Evolutionary conservation across 2,113 vertebrate genomes (phyloP), one percentile per base, ranked within the genome.

Genomic region (Ammodytes marinus): DNA sequence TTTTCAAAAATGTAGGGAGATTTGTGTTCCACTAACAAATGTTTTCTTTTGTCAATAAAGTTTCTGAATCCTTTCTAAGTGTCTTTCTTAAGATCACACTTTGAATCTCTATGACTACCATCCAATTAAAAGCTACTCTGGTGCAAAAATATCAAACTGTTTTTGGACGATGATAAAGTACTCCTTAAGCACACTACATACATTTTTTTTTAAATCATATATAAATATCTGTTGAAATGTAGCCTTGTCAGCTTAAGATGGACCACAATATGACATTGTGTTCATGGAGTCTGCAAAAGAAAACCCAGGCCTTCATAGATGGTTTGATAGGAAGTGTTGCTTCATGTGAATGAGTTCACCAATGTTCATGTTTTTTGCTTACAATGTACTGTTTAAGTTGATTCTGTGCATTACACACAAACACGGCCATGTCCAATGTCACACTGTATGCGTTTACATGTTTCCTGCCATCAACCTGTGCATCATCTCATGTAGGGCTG

Each of bases 401-500:
- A 27, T 27, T 27, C 27, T 27, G 27, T 27, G 27, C 27, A 27
- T 49, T 37, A 53, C 17, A 50, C 43, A 39, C 58, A 6, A 3
- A 57, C 17, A 43, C 1, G 2, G 6, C 17, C 43, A 59, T 35
- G 4, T 57, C 9, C 43, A 37, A 15, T 46, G 45, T 39, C 3
- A 1, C 39, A 27, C 14, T 46, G 52, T 60, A 14, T 52, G 35
- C 35, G 4, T 35, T 1, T 2, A 3, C 19, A 1, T 27, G 1
- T 68, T 39, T 69, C 68, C 67, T 86, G 59, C 42, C 84, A 79
- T 68, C 86, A 76, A 83, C 69, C 35, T 93, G 49, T 88, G 66
- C 86, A 11, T 93, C 69, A 37, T 88, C 75, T 84, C 83, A 54
- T 83, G 55, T 93, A 96, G 95, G 95, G 72, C 90, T 96, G 83